Percentiles rank a stretch among this genome's conserved stretches.
Conservation (phyloP, 2,797 vertebrate species). For the Sebastes hubbsi region DNA sequence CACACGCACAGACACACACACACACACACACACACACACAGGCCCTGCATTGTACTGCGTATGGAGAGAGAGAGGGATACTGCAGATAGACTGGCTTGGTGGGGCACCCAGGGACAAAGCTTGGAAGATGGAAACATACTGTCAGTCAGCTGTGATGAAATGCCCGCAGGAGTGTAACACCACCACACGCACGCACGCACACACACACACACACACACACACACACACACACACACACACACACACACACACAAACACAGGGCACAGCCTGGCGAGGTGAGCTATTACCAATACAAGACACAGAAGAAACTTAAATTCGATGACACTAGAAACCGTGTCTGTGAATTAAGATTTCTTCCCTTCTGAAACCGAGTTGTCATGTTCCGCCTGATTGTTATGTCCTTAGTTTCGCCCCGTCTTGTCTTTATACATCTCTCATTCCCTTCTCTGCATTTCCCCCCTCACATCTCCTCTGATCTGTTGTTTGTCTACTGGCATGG, state of each 20-base stretch:
- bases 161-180: constrained; percentile 49
- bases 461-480: not conserved
- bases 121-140: constrained; percentile 56
- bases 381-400: not conserved
- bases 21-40: not conserved
- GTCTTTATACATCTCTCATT: not conserved
- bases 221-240: constrained; percentile 1
- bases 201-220: not conserved
- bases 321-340: not conserved
- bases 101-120: constrained; percentile 52
- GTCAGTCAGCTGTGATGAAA: constrained; percentile 68
- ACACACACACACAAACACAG: constrained; percentile 13
- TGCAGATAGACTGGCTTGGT: constrained; percentile 41
- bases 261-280: constrained; percentile 1
- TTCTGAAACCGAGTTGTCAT: not conserved
- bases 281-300: not conserved
- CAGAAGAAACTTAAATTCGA: not conserved
- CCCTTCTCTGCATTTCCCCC: not conserved
- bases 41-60: not conserved
- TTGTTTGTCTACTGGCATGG: constrained; percentile 9
- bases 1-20: not conserved
- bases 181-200: constrained; percentile 14
- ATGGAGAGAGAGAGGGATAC: not conserved
- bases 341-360: not conserved
- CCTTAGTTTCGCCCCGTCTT: not conserved